phyloP scores from a whole-genome alignment of 2,113 vertebrate genomes.

The Urocolius indicus region DNA sequence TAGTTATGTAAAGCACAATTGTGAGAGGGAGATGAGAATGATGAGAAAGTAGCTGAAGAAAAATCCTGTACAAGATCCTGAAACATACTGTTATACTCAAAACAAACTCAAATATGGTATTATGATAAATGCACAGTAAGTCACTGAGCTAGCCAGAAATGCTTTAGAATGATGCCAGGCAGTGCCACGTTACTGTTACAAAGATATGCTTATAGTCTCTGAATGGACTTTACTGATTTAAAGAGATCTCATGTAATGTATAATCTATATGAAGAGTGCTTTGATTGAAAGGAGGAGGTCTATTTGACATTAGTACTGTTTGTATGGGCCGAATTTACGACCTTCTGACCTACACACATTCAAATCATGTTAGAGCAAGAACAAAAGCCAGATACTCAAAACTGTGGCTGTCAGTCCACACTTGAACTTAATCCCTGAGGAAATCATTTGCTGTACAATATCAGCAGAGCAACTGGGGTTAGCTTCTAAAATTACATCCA shows the following conservation, averaged over 20 bases:
- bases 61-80: background rate
- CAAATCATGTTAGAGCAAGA: background rate
- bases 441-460: background rate
- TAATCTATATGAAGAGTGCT: background rate
- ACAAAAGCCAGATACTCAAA: background rate
- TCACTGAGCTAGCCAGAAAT: background rate
- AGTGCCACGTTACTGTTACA: background rate
- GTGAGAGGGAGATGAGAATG: background rate
- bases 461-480: accelerated
- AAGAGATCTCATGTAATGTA: background rate
- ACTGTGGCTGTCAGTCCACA: background rate
- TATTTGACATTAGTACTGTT: background rate
- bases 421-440: background rate
- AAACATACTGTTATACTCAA: background rate
- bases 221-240: background rate
- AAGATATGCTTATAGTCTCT: background rate
- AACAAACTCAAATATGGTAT: background rate
- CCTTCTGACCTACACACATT: background rate
- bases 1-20: background rate
- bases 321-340: background rate
- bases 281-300: background rate
- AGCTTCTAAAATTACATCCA: background rate
- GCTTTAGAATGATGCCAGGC: background rate
- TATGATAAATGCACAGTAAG: background rate
- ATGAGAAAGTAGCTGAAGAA: background rate